Conservation (phyloP, 2,888 invertebrate species). For the Ophion costatus region DNA sequence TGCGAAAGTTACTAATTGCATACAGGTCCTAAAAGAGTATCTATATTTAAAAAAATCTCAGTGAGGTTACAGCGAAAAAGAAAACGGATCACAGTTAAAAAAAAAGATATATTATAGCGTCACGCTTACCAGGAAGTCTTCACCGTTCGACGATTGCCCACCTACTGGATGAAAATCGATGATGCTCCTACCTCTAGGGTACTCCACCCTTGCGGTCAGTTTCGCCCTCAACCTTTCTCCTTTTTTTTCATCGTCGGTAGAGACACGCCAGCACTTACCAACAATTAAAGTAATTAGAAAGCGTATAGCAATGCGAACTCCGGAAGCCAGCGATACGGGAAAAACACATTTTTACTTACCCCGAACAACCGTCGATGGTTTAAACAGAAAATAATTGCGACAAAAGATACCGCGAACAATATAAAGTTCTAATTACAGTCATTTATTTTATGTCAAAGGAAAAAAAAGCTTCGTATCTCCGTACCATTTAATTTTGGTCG, state of each 20-base stretch:
- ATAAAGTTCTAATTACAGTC: constrained; percentile 14
- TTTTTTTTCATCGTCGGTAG: background rate
- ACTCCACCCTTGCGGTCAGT: background rate
- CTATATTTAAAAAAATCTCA: background rate
- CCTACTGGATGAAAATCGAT: constrained; percentile 28
- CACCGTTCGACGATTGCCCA: constrained; percentile 24
- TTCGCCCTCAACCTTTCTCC: background rate
- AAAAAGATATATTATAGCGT: background rate
- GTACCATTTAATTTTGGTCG: constrained; percentile 14
- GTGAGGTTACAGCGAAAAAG: background rate
- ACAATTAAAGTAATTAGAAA: constrained; percentile 28
- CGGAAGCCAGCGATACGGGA: constrained; percentile 2
- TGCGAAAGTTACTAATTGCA: too few relatives aligned
- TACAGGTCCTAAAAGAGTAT: too few relatives aligned
- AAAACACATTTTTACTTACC: background rate
- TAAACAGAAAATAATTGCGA: constrained; percentile 1
- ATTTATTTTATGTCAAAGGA: background rate
- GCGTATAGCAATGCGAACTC: constrained; percentile 1
- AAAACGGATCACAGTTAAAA: background rate
- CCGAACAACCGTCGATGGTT: background rate
- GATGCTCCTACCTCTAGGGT: constrained; percentile 4
- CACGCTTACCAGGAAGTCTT: constrained; percentile 3
- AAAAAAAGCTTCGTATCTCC: constrained; percentile 8
- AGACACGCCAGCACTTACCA: background rate
- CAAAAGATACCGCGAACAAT: background rate